Conservation (phyloP, 92 coral and sea anemone genomes). For the Diadumene lineata region DNA sequence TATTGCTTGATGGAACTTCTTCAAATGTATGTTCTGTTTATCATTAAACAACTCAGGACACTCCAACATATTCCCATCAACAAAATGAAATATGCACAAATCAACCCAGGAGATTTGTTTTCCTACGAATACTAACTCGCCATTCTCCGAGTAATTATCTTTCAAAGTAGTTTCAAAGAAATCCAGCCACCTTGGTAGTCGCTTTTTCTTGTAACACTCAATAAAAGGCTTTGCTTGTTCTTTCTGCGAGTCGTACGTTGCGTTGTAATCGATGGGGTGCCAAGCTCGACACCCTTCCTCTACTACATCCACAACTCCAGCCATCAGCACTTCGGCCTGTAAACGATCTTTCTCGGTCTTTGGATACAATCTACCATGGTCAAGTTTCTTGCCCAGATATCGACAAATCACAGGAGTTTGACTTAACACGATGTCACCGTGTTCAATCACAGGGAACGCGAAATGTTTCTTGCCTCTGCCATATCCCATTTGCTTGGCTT, state of each 20-base stretch:
- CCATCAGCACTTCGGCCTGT: constrained; percentile 72
- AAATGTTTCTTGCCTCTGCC: constrained; percentile 65
- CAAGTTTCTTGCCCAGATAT: constrained; percentile 61
- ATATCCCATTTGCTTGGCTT: constrained; percentile 66
- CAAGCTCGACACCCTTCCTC: constrained; percentile 67
- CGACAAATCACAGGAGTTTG: constrained; percentile 78
- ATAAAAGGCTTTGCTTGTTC: constrained; percentile 68
- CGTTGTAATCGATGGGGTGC: constrained; percentile 64
- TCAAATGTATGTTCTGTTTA: constrained; percentile 46
- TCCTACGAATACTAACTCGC: constrained; percentile 60
- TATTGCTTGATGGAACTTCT: constrained; percentile 61
- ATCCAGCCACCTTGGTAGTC: constrained; percentile 67
- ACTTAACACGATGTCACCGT: constrained; percentile 60
- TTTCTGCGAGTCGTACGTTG: constrained; percentile 58
- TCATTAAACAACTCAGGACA: constrained; percentile 68
- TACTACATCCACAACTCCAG: constrained; percentile 59
- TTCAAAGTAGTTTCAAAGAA: constrained; percentile 69
- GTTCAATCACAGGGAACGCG: constrained; percentile 67
- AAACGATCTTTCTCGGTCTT: constrained; percentile 59
- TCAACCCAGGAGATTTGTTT: constrained; percentile 58
- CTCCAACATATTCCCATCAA: constrained; percentile 59
- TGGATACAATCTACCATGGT: constrained; percentile 64
- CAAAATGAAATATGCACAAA: constrained; percentile 52
- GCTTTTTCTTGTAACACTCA: constrained; percentile 65
- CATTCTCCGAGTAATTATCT: constrained; percentile 53